Base-by-base conservation (phyloP, 1,140 invertebrate genomes). In the Leguminivora glycinivorella region DNA sequence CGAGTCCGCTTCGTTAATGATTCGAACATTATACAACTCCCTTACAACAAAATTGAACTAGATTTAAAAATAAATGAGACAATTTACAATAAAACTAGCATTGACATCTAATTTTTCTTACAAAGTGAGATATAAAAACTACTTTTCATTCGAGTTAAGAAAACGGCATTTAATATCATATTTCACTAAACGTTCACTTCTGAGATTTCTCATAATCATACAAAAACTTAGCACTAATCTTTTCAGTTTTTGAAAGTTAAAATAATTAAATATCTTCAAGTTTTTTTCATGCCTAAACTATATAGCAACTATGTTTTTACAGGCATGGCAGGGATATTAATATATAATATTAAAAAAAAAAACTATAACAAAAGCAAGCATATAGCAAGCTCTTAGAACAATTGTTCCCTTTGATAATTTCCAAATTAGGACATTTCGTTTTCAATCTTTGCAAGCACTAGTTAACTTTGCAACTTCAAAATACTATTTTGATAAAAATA, bases 111-210 rank as follows among this genome's bases (percentile, higher is more conserved):
- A 7, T 63, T 67, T 29, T 56, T 71, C 60, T 73, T 75, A 73
- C 56, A 76, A 75, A 76, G 73, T 75, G 74, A 73, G 24, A 76
- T 79, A 79, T 58, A 79, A 79, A 79, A 52, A 75, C 56, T 70
- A 69, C 72, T 69, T 70, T 69, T 76, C 73, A 76, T 47, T 52
- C 56, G 67, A 67, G 25, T 72, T 71, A 71, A 72, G 73, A 74
- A 14, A 76, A 69, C 70, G 63, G n/a, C 73, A 52, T 5, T 52
- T 19, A 52, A 52, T 52, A 52, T 52, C 47, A 52, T 52, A 52
- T 52, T 52, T 52, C 19, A 52, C 47, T 52, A 22, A 9, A 22
- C 19, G 19, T 52, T n/a, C 47, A 52, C n/a, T 52, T 22, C 19
- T 52, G 47, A 22, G 19, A 52, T 52, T 22, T 52, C 47, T 52